Percentiles rank a stretch among this genome's conserved stretches.
Evolutionary conservation across 2,797 vertebrate species (phyloP).

Genomic region (Alosa sapidissima): DNA sequence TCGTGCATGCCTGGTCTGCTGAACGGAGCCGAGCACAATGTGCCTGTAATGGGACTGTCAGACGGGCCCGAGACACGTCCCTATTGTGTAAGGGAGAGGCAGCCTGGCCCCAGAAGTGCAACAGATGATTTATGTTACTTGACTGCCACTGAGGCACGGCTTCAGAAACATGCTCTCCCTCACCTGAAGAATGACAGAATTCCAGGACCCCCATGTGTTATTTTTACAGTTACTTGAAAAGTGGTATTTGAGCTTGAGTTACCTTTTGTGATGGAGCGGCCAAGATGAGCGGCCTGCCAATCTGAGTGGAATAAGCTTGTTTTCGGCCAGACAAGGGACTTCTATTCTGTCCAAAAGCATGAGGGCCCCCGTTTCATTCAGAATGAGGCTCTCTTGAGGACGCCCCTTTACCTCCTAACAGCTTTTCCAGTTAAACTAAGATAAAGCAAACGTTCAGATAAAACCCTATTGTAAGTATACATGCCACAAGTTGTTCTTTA

Average conservation of each 20-base stretch:
- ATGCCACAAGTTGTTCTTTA: not conserved
- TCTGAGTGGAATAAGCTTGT: conserved; percentile 52
- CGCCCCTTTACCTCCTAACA: not conserved
- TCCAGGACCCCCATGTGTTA: conserved; percentile 78
- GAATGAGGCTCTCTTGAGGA: not conserved
- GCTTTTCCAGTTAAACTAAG: not conserved
- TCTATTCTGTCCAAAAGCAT: conserved; percentile 7
- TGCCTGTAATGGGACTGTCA: conserved; percentile 48
- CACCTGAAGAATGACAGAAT: conserved; percentile 65
- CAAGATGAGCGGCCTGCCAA: conserved; percentile 66
- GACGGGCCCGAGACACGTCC: conserved; percentile 54
- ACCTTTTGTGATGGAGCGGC: conserved; percentile 74
- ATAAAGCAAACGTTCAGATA: not conserved
- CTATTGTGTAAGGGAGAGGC: conserved; percentile 46
- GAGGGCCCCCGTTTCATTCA: not conserved
- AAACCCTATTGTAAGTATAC: not conserved
- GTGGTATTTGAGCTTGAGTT: conserved; percentile 76
- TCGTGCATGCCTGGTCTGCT: conserved; percentile 45
- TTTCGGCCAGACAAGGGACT: conserved; percentile 40
- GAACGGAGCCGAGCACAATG: conserved; percentile 50
- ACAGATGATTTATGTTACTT: conserved; percentile 74
- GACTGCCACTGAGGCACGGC: conserved; percentile 57
- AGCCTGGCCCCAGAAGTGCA: conserved; percentile 36
- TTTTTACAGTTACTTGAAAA: conserved; percentile 79
- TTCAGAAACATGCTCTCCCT: conserved; percentile 59